Percentiles rank a stretch among this genome's conserved stretches.
phyloP scores from a whole-genome alignment of 2,113 vertebrate genomes.

The Syngnathus floridae region DNA sequence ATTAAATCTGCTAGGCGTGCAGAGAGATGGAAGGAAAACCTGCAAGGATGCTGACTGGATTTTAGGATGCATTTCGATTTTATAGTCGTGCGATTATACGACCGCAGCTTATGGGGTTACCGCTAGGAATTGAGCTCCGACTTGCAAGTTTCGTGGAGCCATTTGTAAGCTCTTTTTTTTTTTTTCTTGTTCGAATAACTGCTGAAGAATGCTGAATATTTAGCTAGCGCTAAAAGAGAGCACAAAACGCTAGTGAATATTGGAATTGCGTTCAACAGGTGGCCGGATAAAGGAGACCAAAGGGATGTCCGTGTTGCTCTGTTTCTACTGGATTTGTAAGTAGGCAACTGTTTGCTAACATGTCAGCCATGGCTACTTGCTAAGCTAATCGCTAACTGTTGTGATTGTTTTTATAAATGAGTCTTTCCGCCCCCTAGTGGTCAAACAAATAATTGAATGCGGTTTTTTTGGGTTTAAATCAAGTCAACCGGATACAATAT shows the following conservation, averaged over 20 bases:
- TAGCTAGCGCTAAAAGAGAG: slow-evolving; percentile 11
- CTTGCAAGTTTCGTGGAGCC: slow-evolving; percentile 9
- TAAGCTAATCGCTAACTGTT: slow-evolving; percentile 60
- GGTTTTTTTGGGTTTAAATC: not conserved
- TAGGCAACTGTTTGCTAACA: slow-evolving; percentile 67
- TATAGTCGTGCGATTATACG: slow-evolving; percentile 8
- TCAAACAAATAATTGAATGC: slow-evolving; percentile 39
- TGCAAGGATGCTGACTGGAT: slow-evolving; percentile 42
- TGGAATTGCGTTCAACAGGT: slow-evolving; percentile 71
- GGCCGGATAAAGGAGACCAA: slow-evolving; percentile 69
- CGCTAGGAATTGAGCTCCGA: slow-evolving; percentile 25
- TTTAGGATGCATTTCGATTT: slow-evolving; percentile 53
- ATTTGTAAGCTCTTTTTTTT: slow-evolving; percentile 19
- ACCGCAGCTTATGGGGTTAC: slow-evolving; percentile 21
- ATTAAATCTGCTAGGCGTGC: slow-evolving; percentile 30
- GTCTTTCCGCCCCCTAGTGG: slow-evolving; percentile 67
- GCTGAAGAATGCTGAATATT: slow-evolving; percentile 1
- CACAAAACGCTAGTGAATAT: slow-evolving; percentile 57
- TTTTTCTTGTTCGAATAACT: not conserved
- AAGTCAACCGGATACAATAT: slow-evolving; percentile 24
- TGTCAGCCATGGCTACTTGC: slow-evolving; percentile 60
- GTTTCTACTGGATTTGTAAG: slow-evolving; percentile 70
- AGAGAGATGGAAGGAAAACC: slow-evolving; percentile 36
- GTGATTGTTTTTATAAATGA: slow-evolving; percentile 51
- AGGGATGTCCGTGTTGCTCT: slow-evolving; percentile 69